phyloP scores from a whole-genome alignment of 2,113 vertebrate genomes.

The Ameiurus melas region DNA sequence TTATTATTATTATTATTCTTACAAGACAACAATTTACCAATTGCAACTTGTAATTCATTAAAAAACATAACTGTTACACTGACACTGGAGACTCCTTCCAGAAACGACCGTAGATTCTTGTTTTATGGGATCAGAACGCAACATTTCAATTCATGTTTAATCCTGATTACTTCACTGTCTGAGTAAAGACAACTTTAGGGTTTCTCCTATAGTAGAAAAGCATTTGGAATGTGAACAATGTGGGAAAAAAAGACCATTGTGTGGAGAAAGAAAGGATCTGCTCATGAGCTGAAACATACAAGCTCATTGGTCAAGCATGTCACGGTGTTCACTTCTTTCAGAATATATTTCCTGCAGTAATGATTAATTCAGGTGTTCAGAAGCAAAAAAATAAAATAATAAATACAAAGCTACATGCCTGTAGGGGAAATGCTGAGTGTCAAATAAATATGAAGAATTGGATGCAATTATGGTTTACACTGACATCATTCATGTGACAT shows the following conservation, averaged over 20 bases:
- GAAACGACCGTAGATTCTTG: background rate
- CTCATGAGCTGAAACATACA: background rate
- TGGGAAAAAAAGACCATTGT: background rate
- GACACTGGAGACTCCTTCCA: background rate
- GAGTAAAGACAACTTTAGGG: no score
- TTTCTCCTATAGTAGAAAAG: no score
- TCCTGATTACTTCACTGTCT: no score
- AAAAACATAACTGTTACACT: background rate
- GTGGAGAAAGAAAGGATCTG: background rate
- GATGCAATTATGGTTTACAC: slow-evolving; percentile 62
- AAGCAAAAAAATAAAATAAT: slow-evolving; percentile 36
- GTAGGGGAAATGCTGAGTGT: slow-evolving; percentile 56
- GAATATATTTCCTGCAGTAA: background rate
- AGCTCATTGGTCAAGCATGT: background rate
- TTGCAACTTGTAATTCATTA: background rate
- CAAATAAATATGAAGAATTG: slow-evolving; percentile 55
- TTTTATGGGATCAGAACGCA: no score
- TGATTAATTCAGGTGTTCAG: background rate
- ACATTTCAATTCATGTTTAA: no score
- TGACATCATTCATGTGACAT: slow-evolving; percentile 61
- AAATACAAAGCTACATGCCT: slow-evolving; percentile 6
- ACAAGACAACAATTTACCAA: background rate
- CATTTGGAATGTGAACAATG: no score
- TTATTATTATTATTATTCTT: background rate
- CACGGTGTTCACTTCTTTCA: background rate